Conservation (phyloP, 1,140 invertebrate species). For the Leptopilina clavipes region DNA sequence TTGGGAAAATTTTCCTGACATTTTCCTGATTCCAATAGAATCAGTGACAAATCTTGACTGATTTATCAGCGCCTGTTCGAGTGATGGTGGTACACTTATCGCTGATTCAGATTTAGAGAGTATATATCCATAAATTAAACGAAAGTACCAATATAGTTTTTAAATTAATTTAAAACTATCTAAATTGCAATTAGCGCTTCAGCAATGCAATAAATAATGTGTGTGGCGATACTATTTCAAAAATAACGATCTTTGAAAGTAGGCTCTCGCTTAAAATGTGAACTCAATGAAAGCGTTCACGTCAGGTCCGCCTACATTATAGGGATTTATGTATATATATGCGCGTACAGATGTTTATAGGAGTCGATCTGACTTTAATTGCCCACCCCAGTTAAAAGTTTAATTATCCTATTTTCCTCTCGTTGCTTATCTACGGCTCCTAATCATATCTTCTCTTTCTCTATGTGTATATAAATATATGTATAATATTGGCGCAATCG, state of each 20-base stretch:
- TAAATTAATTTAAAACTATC: conserved; percentile 30
- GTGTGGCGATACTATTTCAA: conserved; percentile 39
- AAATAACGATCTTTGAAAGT: conserved; percentile 53
- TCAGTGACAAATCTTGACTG: no score
- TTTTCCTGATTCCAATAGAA: no score
- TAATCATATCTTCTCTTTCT: neutral
- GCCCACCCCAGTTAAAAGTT: conserved; percentile 46
- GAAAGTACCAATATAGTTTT: conserved; percentile 16
- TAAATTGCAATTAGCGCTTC: conserved; percentile 31
- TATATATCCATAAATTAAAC: conserved; percentile 9
- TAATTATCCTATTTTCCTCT: conserved; percentile 40
- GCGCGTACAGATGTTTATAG: neutral
- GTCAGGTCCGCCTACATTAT: conserved; percentile 43
- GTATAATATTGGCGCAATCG: neutral
- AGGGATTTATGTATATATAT: conserved; percentile 9
- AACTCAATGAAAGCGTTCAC: conserved; percentile 51
- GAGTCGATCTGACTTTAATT: conserved; percentile 52
- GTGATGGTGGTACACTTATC: no score
- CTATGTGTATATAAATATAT: neutral
- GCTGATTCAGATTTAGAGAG: no score
- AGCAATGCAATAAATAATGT: conserved; percentile 15
- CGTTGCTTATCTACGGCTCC: conserved; percentile 29
- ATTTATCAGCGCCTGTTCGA: no score
- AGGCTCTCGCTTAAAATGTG: conserved; percentile 42
- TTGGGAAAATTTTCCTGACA: no score